Evolutionary conservation across 2,113 vertebrate species (phyloP), one percentile per base, ranked within the genome.

Genomic region (Poicephalus meyeri): DNA sequence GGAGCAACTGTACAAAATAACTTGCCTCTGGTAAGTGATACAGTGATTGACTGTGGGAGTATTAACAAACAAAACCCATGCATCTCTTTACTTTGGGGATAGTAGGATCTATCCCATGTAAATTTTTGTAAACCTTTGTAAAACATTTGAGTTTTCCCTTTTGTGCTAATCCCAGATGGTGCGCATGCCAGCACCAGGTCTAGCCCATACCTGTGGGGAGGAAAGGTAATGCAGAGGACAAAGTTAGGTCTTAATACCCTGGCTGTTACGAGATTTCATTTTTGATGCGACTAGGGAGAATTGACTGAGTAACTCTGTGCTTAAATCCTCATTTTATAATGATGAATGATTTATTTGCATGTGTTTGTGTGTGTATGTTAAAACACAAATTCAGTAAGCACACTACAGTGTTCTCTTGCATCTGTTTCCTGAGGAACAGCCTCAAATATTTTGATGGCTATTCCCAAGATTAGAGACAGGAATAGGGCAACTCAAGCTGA

Each of bases 1-100:
- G 20, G 44, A 83, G 23, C 35, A 15, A 17, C 1, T 16, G 8
- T 33, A 19, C 11, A 58, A 41, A 63, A 76, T 18, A 55, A 33
- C 28, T 13, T 84, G 29, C 17, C 17, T 84, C 33, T 68, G 37
- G 10, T 33, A 52, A 28, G 44, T 77, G n/a, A 37, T 7, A 13
- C 0, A 1, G 21, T 15, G 44, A 29, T 8, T 65, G 42, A 25
- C 52, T 72, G 7, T 47, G 3, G 10, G 25, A 77, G 10, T 3
- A 25, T 37, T 37, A 70, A 37, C 29, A 64, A 49, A 17, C 16
- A 72, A 42, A 66, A 81, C 4, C 2, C 4, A 5, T 10, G 6
- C 26, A 25, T 5, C 2, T 86, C 18, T 72, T 69, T 60, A 42
- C 44, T 64, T 41, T 31, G 49, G 24, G 39, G 37, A 39, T 2